Evolutionary conservation across 2,797 vertebrate genomes (phyloP), one percentile per base, ranked within the genome.

Genomic region (Tragelaphus eurycerus): DNA sequence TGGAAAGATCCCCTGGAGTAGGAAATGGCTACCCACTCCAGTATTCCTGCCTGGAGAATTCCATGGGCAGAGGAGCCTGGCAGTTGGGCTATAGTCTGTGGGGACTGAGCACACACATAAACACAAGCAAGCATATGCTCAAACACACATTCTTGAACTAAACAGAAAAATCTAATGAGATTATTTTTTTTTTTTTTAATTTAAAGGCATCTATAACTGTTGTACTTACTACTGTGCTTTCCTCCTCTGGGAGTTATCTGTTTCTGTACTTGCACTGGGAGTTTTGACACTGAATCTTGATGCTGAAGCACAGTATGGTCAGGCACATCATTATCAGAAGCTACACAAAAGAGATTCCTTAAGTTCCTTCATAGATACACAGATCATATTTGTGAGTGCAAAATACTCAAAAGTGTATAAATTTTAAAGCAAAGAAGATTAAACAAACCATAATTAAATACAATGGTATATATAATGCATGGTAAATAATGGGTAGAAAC

Each of bases 221-320:
- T 94, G 50, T 81, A 95, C 76, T 97, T 67, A 92, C 50, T 96
- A 57, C 12, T 84, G 16, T 29, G 13, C 52, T 13, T 64, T 89
- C 86, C 34, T 19, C 11, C 62, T 81, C 59, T 62, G 13, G 21
- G 31, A 67, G 46, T 11, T 67, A 27, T 62, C 67, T 83, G 21
- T 67, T 93, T 86, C 57, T 89, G 67, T 76, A 50, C 19, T 74
- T 82, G 67, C 25, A 21, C 8, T 78, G 86, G 27, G 23, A 6
- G 46, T 31, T 94, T 57, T 83, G 21, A 74, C 16, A 52, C 19
- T 88, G 31, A 34, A 54, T 81, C 85, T 46, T 57, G 19, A n/a
- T 43, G 10, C 6, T 46, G 60, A 34, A 38, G 27, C 16, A 7
- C 17, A 86, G 4, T 84, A 50, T 14, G n/a, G 11, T 31, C 60